Evolutionary conservation across 2,888 invertebrate genomes (phyloP), one percentile per base, ranked within the genome.

Genomic region (Cheilosia grossa): DNA sequence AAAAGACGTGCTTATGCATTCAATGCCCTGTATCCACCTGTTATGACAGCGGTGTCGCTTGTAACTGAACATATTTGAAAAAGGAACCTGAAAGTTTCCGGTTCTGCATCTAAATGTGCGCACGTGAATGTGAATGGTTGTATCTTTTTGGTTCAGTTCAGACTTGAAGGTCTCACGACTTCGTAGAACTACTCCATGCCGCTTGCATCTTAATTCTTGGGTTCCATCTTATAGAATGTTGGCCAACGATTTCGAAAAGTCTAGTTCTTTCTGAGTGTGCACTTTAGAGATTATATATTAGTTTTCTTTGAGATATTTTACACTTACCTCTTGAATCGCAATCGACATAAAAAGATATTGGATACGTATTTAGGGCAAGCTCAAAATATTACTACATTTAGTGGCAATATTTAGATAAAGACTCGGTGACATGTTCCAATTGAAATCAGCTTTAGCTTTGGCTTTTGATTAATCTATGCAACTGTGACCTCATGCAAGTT

Each of bases 31-130:
- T 15, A 24, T 66, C 33, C 80, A 75, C 75, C 63, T 81, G 69
- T 75, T 69, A 61, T 58, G 63, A 37, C 77, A 78, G 54, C 19
- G n/a, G 24, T 13, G 51, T 15, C 51, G 51, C 40, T n/a, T 74
- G 27, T 51, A 75, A 69, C 59, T 59, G 77, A 54, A 19, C 51
- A 47, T 30, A 67, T 49, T 77, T 21, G 53, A 61, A 13, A 51
- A 47, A 42, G 59, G 47, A 69, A 69, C 37, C 56, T 54, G 61
- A 79, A 81, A 54, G 33, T 74, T 51, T 75, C 81, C 81, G 63
- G 69, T 81, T 81, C 40, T 72, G 40, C 24, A 17, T 49, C 44
- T 49, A 19, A 17, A 69, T 54, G 30, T 7, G 37, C n/a, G 59
- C 67, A 37, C 61, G 19, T 74, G 49, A 40, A 74, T 47, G 10